These are phyloP conservation scores for Steatocranus sp. DNA, from an alignment of 2,797 vertebrate species.

Conservation along the genomic window DNA sequence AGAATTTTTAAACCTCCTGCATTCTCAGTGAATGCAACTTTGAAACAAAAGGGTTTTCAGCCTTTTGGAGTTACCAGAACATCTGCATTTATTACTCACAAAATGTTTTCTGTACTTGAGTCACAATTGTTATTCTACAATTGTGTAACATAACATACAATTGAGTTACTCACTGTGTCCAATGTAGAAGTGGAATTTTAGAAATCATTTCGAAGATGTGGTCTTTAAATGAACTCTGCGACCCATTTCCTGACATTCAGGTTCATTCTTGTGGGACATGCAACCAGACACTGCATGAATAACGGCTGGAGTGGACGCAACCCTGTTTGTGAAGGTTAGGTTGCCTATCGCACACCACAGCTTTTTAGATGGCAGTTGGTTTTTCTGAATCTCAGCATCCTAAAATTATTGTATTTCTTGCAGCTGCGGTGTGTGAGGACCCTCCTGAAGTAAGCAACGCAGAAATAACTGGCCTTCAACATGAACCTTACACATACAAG, in stretches of 20 bases:
- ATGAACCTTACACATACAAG: constrained; percentile 23
- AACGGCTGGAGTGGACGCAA: constrained; percentile 67
- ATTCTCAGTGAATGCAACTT: not conserved
- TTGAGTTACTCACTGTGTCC: not conserved
- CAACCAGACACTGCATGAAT: constrained; percentile 46
- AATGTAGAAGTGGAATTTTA: not conserved
- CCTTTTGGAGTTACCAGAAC: not conserved
- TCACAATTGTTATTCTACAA: not conserved
- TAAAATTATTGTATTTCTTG: not conserved
- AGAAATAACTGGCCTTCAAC: not conserved
- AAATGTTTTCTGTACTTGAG: not conserved
- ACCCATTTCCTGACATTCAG: constrained; percentile 27
- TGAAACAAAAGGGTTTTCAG: not conserved
- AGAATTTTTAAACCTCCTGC: not conserved
- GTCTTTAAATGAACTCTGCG: not conserved
- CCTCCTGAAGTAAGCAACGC: constrained; percentile 26
- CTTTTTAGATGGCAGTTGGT: not conserved
- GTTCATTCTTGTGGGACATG: constrained; percentile 44
- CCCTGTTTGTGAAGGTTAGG: constrained; percentile 67
- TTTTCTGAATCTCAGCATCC: not conserved
- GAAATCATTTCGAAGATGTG: not conserved
- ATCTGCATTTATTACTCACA: not conserved
- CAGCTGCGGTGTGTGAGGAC: constrained; percentile 25
- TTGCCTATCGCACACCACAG: no score
- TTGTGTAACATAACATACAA: not conserved